phyloP scores from a whole-genome alignment of 2,797 vertebrate genomes.

The Hapalemur alaotrensis region DNA sequence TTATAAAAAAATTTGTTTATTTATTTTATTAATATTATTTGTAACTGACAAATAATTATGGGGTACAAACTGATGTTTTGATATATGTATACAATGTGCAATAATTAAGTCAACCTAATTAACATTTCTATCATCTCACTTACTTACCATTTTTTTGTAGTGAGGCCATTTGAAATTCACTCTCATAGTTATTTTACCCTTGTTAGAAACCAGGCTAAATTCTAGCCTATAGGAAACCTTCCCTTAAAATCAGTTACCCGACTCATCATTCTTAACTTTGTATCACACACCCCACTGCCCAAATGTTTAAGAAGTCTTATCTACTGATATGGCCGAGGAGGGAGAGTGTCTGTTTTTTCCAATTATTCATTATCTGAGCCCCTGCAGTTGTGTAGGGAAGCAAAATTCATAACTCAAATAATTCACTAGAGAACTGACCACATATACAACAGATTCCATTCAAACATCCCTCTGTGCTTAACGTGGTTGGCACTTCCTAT shows the following conservation, averaged over 20 bases:
- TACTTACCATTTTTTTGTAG: background rate
- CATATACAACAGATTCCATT: background rate
- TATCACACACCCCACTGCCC: background rate
- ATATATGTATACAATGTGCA: background rate
- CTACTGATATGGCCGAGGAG: background rate
- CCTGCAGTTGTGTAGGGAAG: background rate
- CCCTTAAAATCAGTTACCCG: background rate
- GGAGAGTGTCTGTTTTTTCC: background rate
- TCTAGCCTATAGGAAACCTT: background rate
- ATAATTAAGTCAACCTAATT: background rate
- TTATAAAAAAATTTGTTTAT: background rate
- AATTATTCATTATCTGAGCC: background rate
- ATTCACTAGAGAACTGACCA: background rate
- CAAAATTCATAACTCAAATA: background rate
- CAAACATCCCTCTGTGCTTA: background rate
- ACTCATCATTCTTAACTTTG: background rate
- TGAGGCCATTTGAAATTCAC: background rate
- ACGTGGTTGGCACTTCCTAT: background rate
- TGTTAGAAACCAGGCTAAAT: slow-evolving; percentile 15
- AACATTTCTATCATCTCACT: background rate
- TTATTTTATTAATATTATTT: background rate
- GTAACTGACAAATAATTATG: background rate
- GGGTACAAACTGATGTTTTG: background rate
- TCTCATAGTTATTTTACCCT: background rate
- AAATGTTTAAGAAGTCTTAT: background rate